A percentile compares a stretch with the other conserved stretches of the same genome.
phyloP scores from a whole-genome alignment of 1,140 invertebrate species.

The Aplysia californica region DNA sequence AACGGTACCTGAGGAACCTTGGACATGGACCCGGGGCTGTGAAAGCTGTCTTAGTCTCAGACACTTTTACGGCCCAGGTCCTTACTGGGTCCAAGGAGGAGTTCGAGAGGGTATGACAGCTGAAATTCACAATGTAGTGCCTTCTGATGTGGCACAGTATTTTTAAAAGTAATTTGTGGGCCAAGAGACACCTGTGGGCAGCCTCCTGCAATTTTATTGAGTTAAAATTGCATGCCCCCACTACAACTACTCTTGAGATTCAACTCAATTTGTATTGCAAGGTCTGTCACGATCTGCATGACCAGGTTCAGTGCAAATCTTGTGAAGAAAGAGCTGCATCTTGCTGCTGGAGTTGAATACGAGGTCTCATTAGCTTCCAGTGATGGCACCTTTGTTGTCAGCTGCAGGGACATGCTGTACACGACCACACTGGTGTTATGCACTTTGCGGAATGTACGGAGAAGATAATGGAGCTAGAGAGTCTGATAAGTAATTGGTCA shows the following conservation, averaged over 20 bases:
- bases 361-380: background rate
- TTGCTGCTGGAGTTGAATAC: background rate
- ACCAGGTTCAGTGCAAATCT: conserved; percentile 2
- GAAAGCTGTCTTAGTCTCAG: background rate
- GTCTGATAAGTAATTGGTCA: no score
- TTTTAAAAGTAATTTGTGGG: background rate
- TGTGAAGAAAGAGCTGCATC: background rate
- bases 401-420: background rate
- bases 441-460: background rate
- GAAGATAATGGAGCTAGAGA: no score
- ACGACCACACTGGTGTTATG: background rate
- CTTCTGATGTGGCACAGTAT: background rate
- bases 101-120: background rate
- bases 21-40: background rate
- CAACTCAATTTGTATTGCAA: background rate
- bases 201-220: background rate
- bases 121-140: background rate
- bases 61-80: background rate
- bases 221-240: background rate
- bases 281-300: background rate
- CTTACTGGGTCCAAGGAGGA: background rate
- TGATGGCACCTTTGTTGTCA: background rate
- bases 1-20: background rate
- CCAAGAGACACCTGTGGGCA: background rate
- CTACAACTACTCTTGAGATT: background rate